Evolutionary conservation across 2,888 invertebrate genomes (phyloP).

Genomic region (Mongoloraphidia duomilia): DNA sequence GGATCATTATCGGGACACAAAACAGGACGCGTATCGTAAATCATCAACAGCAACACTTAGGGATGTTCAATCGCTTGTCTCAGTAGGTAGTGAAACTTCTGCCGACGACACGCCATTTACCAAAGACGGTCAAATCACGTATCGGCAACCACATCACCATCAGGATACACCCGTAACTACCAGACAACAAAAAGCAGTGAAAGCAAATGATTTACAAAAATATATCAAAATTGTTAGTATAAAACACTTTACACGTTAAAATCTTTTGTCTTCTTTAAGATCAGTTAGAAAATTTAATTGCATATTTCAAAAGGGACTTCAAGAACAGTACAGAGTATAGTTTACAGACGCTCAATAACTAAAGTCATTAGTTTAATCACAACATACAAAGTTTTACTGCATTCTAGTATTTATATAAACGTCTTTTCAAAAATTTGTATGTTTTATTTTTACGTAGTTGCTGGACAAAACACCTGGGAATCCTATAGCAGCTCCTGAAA

Average conservation of each 20-base stretch:
- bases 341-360: too few relatives aligned
- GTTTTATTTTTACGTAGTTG: conserved; percentile 17
- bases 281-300: too few relatives aligned
- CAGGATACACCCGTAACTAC: conserved; percentile 26
- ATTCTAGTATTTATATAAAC: too few relatives aligned
- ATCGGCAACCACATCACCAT: not conserved
- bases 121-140: conserved; percentile 13
- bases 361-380: too few relatives aligned
- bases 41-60: not conserved
- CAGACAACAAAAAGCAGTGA: conserved; percentile 16
- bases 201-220: conserved; percentile 31
- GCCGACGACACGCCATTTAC: conserved; percentile 13
- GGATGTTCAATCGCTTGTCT: not conserved
- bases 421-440: not conserved
- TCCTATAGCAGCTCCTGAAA: conserved; percentile 8
- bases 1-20: not conserved
- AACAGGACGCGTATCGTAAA: not conserved
- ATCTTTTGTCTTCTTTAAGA: too few relatives aligned
- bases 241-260: not conserved
- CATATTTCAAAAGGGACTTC: too few relatives aligned
- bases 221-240: conserved; percentile 33
- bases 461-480: conserved; percentile 21
- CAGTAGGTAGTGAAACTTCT: conserved; percentile 12
- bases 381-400: too few relatives aligned
- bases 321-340: too few relatives aligned